Conservation (phyloP, 30 jellyfish, hydroid and myxozoan genomes). For the Clytia hemisphaerica region DNA sequence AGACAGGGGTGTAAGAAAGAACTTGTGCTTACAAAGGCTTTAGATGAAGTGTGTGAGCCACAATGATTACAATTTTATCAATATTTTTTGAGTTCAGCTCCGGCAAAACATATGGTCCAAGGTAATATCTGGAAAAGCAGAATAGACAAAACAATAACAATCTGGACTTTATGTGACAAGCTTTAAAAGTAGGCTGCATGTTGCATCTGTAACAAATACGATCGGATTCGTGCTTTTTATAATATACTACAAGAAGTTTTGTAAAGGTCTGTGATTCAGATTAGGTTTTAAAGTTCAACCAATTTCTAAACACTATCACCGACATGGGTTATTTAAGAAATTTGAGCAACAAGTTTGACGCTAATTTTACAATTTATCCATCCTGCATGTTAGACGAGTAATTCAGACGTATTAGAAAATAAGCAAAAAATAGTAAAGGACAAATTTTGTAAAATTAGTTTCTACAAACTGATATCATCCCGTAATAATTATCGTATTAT, state of each 20-base stretch:
- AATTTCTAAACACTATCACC: too few relatives aligned
- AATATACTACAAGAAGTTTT: background rate
- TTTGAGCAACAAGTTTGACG: too few relatives aligned
- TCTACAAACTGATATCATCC: too few relatives aligned
- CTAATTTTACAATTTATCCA: too few relatives aligned
- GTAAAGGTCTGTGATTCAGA: too few relatives aligned
- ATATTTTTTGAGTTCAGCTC: slow-evolving; percentile 47
- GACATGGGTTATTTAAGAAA: too few relatives aligned
- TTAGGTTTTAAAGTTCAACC: too few relatives aligned
- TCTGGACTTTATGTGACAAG: background rate
- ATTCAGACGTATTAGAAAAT: too few relatives aligned
- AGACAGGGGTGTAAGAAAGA: background rate
- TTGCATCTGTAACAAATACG: background rate
- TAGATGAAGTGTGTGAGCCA: slow-evolving; percentile 78
- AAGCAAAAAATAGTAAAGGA: too few relatives aligned
- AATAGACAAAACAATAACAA: background rate
- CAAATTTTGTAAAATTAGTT: background rate
- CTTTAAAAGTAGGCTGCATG: background rate
- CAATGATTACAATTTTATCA: slow-evolving; percentile 56
- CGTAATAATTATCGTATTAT: too few relatives aligned
- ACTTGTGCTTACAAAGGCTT: slow-evolving; percentile 64
- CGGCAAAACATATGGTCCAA: slow-evolving; percentile 95
- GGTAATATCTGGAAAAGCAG: slow-evolving; percentile 62
- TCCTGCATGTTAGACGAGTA: too few relatives aligned
- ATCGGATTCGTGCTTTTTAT: background rate